Percentiles rank a stretch among this genome's conserved stretches.
phyloP scores from a whole-genome alignment of 2,113 vertebrate genomes.

The Polypterus bichir region DNA sequence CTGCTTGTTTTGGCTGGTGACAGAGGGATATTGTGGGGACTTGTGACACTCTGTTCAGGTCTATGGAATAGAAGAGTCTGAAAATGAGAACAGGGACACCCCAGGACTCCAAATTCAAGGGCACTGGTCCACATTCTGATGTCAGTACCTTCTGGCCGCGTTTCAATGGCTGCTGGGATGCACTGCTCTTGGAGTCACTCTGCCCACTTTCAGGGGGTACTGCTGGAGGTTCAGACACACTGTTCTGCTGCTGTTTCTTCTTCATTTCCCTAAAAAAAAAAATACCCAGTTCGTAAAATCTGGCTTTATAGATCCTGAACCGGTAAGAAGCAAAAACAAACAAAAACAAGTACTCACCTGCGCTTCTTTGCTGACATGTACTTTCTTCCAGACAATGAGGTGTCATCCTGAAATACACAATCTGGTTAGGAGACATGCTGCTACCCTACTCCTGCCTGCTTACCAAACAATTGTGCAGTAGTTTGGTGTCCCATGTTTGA shows the following conservation, averaged over 20 bases:
- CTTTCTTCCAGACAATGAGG: conserved; percentile 57
- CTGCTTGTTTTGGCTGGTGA: no score
- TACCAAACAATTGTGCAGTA: no score
- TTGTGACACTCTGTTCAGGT: no score
- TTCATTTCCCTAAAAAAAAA: conserved; percentile 67
- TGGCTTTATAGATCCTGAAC: neutral
- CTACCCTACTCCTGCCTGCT: no score
- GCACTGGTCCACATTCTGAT: neutral
- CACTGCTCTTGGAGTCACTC: conserved; percentile 31
- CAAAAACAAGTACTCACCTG: conserved; percentile 57
- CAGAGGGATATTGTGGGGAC: no score
- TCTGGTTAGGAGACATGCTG: no score
- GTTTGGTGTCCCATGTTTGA: no score
- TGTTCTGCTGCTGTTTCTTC: conserved; percentile 67
- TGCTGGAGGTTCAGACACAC: conserved; percentile 26
- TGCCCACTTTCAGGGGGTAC: conserved; percentile 21
- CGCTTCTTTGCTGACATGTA: conserved; percentile 85
- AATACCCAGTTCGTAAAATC: conserved; percentile 7
- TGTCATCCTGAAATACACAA: conserved; percentile 42
- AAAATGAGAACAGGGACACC: neutral
- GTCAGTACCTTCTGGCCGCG: conserved; percentile 74
- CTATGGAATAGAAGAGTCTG: no score
- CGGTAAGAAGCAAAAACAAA: neutral
- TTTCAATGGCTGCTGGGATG: conserved; percentile 60
- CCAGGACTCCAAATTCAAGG: neutral